A percentile compares a stretch with the other conserved stretches of the same genome.
phyloP scores from a whole-genome alignment of 2,113 vertebrate species.

The Acrocephalus kingi region DNA sequence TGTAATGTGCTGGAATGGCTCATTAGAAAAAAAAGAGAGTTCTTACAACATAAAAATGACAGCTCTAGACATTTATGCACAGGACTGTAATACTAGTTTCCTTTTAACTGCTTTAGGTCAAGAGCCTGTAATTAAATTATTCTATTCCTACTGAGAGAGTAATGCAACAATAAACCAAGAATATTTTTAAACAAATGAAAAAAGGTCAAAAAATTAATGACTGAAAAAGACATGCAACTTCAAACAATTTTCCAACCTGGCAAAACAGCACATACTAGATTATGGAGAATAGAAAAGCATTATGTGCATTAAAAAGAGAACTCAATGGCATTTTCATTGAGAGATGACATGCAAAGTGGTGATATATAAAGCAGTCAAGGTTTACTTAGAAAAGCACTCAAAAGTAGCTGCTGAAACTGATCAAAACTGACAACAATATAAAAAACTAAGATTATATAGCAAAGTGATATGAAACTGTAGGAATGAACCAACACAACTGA shows the following conservation, averaged over 20 bases:
- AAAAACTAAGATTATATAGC: not conserved
- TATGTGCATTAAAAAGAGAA: not conserved
- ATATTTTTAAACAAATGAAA: not conserved
- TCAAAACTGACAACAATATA: not conserved
- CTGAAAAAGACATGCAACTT: not conserved
- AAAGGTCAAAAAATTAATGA: not conserved
- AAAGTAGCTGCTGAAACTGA: not conserved
- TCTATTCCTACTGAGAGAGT: not conserved
- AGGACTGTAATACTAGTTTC: not conserved
- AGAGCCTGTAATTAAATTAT: not conserved
- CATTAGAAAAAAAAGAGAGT: not conserved
- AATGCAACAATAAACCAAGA: not conserved
- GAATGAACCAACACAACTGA: fast-evolving
- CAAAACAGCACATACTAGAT: not conserved
- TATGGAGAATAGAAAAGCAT: not conserved
- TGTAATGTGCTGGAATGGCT: not conserved
- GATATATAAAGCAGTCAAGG: not conserved
- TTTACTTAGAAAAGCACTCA: not conserved
- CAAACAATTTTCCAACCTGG: not conserved
- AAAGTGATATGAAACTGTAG: not conserved
- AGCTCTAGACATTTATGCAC: not conserved
- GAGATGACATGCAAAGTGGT: not conserved
- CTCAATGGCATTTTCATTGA: not conserved
- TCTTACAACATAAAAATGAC: not conserved
- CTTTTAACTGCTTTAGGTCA: not conserved